Evolutionary conservation across 2,888 invertebrate species (phyloP).

Genomic region (Yponomeuta cagnagella): DNA sequence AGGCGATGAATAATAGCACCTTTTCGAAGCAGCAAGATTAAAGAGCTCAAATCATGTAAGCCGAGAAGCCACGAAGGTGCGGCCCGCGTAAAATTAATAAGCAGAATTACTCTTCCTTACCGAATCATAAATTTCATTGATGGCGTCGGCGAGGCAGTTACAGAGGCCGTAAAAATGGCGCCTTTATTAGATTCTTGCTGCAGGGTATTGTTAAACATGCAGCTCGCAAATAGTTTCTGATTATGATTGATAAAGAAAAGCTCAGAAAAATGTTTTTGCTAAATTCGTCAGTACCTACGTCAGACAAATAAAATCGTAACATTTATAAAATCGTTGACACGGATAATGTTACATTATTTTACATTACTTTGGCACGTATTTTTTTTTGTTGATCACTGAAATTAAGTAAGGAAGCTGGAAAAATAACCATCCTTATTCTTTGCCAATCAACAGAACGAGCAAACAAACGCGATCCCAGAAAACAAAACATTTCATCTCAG

Average conservation of each 20-base stretch:
- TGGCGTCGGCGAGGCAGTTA: conserved; percentile 55
- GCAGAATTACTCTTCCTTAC: conserved; percentile 64
- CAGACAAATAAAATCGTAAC: no score
- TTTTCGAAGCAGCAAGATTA: conserved; percentile 28
- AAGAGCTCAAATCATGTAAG: conserved; percentile 53
- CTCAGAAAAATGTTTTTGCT: no score
- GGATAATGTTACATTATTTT: no score
- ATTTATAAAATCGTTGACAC: no score
- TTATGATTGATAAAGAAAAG: not conserved
- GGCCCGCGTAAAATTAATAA: conserved; percentile 63
- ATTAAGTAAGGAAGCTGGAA: not conserved
- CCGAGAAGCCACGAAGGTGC: conserved; percentile 42
- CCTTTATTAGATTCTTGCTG: conserved; percentile 40
- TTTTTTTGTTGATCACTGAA: no score
- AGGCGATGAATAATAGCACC: conserved; percentile 26
- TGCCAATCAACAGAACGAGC: conserved; percentile 40
- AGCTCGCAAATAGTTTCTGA: not conserved
- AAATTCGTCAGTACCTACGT: no score
- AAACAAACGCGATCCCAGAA: conserved; percentile 5
- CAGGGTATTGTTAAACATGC: not conserved
- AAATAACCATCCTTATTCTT: not conserved
- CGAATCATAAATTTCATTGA: conserved; percentile 65
- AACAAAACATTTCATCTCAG: not conserved
- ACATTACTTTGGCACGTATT: no score
- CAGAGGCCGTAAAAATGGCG: conserved; percentile 50